A percentile compares a stretch with the other conserved stretches of the same genome.
These are phyloP conservation scores for Misgurnus mizolepis DNA, from an alignment of 2,113 vertebrate species.

Conservation along the genomic window DNA sequence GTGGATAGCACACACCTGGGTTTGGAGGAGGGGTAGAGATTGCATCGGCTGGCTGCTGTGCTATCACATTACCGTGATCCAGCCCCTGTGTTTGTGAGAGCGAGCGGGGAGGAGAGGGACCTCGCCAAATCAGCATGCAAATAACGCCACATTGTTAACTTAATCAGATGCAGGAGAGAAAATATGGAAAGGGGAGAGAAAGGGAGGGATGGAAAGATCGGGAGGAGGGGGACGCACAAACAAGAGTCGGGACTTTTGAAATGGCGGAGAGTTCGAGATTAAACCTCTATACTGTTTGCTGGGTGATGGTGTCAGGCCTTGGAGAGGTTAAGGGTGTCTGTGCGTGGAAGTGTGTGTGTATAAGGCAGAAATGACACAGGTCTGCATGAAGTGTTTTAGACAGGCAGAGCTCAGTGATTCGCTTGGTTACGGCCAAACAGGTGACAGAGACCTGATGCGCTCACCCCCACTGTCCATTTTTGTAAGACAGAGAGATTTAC, in stretches of 20 bases:
- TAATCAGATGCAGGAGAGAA: conserved; percentile 99
- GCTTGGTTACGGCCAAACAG: conserved; percentile 9
- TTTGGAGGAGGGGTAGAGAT: conserved; percentile 90
- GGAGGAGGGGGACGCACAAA: conserved; percentile 62
- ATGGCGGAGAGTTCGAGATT: conserved; percentile 63
- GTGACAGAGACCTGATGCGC: conserved; percentile 20
- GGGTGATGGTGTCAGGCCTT: conserved; percentile 60
- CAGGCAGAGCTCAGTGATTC: conserved; percentile 13
- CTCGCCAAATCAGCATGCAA: conserved; percentile 99
- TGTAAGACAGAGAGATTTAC: not conserved
- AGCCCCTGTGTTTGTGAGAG: conserved; percentile 79
- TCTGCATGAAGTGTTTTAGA: conserved; percentile 54
- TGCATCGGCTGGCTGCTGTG: conserved; percentile 99
- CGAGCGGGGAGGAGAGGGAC: conserved; percentile 76
- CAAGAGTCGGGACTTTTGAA: conserved; percentile 54
- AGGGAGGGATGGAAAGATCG: conserved; percentile 74
- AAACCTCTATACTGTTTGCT: conserved; percentile 75
- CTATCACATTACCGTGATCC: conserved; percentile 93
- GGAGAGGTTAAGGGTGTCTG: conserved; percentile 42
- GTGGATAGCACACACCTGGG: conserved; percentile 99
- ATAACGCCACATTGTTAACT: conserved; percentile 99
- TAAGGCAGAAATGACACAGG: conserved; percentile 32
- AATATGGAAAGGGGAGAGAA: conserved; percentile 87
- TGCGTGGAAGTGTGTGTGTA: conserved; percentile 20
- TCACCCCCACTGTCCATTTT: not conserved